Evolutionary conservation across 92 coral and sea anemone genomes (phyloP), one percentile per base, ranked within the genome.

Genomic region (Blastomussa wellsi): DNA sequence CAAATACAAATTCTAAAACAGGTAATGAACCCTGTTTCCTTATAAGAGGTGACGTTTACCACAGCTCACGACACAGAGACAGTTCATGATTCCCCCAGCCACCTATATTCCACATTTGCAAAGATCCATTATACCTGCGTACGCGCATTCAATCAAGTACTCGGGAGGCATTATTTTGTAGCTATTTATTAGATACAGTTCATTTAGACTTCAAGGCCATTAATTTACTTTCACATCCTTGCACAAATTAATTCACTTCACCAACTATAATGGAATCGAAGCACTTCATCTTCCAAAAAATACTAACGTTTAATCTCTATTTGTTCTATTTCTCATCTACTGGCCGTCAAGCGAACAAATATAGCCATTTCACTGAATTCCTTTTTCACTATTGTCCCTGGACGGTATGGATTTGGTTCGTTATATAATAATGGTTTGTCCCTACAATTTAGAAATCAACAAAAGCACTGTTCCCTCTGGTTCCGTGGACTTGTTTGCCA

Each of bases 381-480:
- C 22, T 15, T 51, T n/a, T 17, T 0, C 22, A 15, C 57, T 51
- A 7, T 51, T 51, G 22, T 17, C 22, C 57, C 22, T 1, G 20
- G 20, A 12, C 4, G 57, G 20, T 14, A 51, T 51, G 57, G 22
- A 7, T 51, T 51, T 51, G 49, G 57, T 22, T 1, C 0, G 12
- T n/a, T n/a, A 24, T 38, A 1, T 12, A 59, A 41, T 38, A 6
- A 80, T 32, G 39, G 6, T 74, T 41, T 62, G 37, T 66, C 32
- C 47, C 28, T 83, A 5, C 1, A 75, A 83, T 83, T 33, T 64
- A 83, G 87, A 83, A 74, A 83, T 83, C 73, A 83, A 59, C 74
- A 83, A 31, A 74, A 83, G 74, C 87, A 83, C 80, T 47, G 80
- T 83, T 59, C 87, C 87, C 41, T 83, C 80, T 68, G 52, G 77